Evolutionary conservation across 2,113 vertebrate genomes (phyloP), one percentile per base, ranked within the genome.

Genomic region (Herpetotheres cachinnans): DNA sequence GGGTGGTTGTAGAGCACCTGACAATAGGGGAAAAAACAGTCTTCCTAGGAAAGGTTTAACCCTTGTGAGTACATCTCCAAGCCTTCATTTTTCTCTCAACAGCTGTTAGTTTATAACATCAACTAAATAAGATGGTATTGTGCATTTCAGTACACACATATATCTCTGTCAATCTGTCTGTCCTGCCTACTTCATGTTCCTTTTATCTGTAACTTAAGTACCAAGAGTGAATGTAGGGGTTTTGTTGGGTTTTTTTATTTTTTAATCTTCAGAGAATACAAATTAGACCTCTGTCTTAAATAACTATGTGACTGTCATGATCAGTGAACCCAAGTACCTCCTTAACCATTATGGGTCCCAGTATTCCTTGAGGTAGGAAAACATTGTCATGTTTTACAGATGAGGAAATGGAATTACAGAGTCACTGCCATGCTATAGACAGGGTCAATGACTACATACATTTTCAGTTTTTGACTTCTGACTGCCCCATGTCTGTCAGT

Each of bases 1-100:
- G 84, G 52, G 69, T 79, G 61, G 87, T 82, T 91, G 90, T 63
- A 89, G 73, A 85, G 56, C 93, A 91, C 86, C 94, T 96, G 91
- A 78, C 83, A 93, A 61, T 63, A 82, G 61, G 47, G 59, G 20
- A 21, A 80, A 86, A 91, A 70, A 4, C 42, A 52, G 42, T 52
- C 24, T 82, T 95, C 47, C 20, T 55, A 69, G 47, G 56, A 67
- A 76, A 47, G 56, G 20, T 81, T 94, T 93, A 89, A 95, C 81
- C 56, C 78, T 87, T 96, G 11, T 78, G 73, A 71, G 21, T 54
- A 38, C 26, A 36, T 44, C 17, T 80, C 52, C 32, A 73, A 70
- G n/a, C 20, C 38, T 92, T 89, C 29, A 7, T 86, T 86, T 89
- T 84, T 59, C 47, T 42, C 7, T 74, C 38, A 84, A 11, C 16